phyloP scores from a whole-genome alignment of 2,888 invertebrate genomes.

The Ypsolopha sequella region DNA sequence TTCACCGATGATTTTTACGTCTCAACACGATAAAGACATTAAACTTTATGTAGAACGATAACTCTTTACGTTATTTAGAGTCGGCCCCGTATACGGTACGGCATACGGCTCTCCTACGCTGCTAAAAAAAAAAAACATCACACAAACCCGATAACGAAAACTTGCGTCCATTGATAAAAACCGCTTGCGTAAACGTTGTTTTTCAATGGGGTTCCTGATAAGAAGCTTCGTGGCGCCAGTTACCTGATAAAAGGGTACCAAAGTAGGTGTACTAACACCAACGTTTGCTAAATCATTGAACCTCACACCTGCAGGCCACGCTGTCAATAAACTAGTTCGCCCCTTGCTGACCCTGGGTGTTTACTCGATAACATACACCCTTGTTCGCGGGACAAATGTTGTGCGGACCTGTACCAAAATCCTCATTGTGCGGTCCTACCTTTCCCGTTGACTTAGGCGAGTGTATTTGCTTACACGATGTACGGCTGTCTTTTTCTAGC shows the following conservation, averaged over 20 bases:
- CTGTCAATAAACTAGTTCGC: not conserved
- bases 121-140: not conserved
- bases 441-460: too few species aligned
- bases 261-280: not conserved
- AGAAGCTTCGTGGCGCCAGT: slow-evolving; percentile 24
- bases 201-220: slow-evolving; percentile 43
- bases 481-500: too few species aligned
- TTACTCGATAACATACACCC: not conserved
- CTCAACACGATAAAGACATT: too few species aligned
- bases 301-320: not conserved
- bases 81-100: too few species aligned
- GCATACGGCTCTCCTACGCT: too few species aligned
- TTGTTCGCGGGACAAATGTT: too few species aligned
- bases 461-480: too few species aligned
- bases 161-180: slow-evolving; percentile 52
- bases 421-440: too few species aligned
- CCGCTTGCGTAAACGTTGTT: slow-evolving; percentile 49
- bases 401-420: too few species aligned
- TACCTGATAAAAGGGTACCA: slow-evolving; percentile 18
- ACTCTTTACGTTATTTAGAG: too few species aligned
- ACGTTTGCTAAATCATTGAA: not conserved
- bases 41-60: too few species aligned
- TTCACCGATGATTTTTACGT: too few species aligned
- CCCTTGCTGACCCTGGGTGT: not conserved
- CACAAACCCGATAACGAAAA: slow-evolving; percentile 31